Conservation (phyloP, 2,888 invertebrate species). For the Philonicus albiceps region DNA sequence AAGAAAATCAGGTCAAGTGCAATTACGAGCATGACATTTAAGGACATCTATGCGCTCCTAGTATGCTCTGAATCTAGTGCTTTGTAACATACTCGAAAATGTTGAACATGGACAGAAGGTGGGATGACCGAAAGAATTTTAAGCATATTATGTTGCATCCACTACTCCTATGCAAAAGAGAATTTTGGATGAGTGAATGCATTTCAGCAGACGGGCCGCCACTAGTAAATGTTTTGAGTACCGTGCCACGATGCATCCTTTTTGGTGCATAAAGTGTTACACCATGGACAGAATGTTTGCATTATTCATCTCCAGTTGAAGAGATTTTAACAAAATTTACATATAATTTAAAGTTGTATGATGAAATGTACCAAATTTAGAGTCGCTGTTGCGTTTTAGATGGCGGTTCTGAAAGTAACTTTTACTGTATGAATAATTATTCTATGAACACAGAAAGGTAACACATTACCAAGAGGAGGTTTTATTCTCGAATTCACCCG, state of each 20-base stretch:
- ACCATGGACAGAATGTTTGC: not conserved
- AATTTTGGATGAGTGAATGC: not conserved
- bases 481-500: not conserved
- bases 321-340: not conserved
- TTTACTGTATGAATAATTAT: not conserved
- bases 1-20: constrained; percentile 19
- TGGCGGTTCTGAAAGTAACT: not conserved
- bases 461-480: not conserved
- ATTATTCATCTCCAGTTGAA: not conserved
- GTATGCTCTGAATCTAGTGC: not conserved
- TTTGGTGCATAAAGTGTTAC: not conserved
- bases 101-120: not conserved
- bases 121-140: not conserved
- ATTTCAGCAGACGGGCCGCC: not conserved
- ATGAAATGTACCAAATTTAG: not conserved
- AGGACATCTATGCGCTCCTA: not conserved
- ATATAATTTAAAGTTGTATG: not conserved
- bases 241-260: not conserved
- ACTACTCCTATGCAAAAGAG: not conserved
- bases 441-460: not conserved
- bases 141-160: not conserved
- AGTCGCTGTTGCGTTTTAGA: not conserved
- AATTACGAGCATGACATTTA: not conserved
- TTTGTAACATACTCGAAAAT: not conserved
- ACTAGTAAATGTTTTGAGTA: not conserved